phyloP scores from a whole-genome alignment of 2,888 invertebrate genomes.

The Nudaria mundana region DNA sequence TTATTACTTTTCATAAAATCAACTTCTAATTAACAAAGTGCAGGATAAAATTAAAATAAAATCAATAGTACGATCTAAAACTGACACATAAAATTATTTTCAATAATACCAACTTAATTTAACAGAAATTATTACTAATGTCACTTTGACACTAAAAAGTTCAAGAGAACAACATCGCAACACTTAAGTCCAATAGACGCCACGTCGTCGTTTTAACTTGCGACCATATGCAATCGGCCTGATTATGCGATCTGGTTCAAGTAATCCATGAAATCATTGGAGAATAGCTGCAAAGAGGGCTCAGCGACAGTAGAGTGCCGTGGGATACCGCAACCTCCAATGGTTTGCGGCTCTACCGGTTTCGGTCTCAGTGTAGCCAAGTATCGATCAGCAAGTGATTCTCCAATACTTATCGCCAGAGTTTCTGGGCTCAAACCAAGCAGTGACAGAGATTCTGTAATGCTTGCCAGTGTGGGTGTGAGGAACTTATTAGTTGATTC shows the following conservation, averaged over 20 bases:
- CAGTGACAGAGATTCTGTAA: constrained; percentile 70
- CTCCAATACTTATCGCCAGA: constrained; percentile 70
- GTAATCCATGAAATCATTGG: constrained; percentile 83
- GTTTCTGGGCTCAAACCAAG: constrained; percentile 69
- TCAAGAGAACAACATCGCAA: constrained; percentile 36
- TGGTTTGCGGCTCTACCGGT: constrained; percentile 45
- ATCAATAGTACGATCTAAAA: constrained; percentile 76
- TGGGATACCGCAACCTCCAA: constrained; percentile 50
- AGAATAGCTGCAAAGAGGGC: constrained; percentile 80
- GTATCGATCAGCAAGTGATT: constrained; percentile 71
- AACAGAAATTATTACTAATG: constrained; percentile 74
- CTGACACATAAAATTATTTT: constrained; percentile 78
- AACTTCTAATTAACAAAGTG: constrained; percentile 77
- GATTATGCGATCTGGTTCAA: constrained; percentile 81
- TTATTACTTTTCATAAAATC: constrained; percentile 67
- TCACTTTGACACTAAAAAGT: constrained; percentile 46
- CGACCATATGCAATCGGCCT: constrained; percentile 3
- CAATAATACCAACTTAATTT: constrained; percentile 80
- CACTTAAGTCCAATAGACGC: constrained; percentile 49
- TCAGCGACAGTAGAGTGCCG: constrained; percentile 47
- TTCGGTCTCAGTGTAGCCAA: constrained; percentile 66
- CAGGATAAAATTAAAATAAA: constrained; percentile 79
- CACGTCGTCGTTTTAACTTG: constrained; percentile 30
- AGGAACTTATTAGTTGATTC: constrained; percentile 51
- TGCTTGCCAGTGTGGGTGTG: constrained; percentile 59